A percentile compares a stretch with the other conserved stretches of the same genome.
phyloP scores from a whole-genome alignment of 2,113 vertebrate species.

The Plestiodon gilberti region DNA sequence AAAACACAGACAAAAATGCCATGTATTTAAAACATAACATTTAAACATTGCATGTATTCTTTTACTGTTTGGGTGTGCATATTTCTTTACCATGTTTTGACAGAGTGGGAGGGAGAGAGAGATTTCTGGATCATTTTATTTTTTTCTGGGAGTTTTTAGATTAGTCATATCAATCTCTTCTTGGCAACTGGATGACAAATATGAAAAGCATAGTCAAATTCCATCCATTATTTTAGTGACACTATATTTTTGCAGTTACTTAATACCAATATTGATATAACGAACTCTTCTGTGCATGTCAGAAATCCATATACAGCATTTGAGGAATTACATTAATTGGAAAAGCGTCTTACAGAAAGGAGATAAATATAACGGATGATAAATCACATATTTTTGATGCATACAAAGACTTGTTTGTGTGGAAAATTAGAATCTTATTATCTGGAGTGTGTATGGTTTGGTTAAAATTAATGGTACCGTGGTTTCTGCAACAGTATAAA shows the following conservation, averaged over 20 bases:
- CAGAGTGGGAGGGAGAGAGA: neutral
- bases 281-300: neutral
- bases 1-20: neutral
- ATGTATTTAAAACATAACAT: no score
- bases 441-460: neutral
- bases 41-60: neutral
- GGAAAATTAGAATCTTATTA: slow-evolving; percentile 24
- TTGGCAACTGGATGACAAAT: slow-evolving; percentile 43
- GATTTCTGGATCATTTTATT: slow-evolving; percentile 6
- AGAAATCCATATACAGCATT: slow-evolving; percentile 23
- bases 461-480: slow-evolving; percentile 14
- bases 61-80: neutral
- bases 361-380: slow-evolving; percentile 35
- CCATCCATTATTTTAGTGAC: slow-evolving; percentile 55
- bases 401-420: slow-evolving; percentile 24
- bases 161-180: slow-evolving; percentile 11
- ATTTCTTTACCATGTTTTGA: neutral
- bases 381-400: slow-evolving; percentile 41
- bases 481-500: neutral
- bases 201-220: slow-evolving; percentile 29
- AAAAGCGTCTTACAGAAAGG: slow-evolving; percentile 34
- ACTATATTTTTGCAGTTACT: slow-evolving; percentile 48
- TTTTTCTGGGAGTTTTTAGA: slow-evolving; percentile 8
- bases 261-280: slow-evolving; percentile 19
- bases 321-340: slow-evolving; percentile 52